Evolutionary conservation across 2,113 vertebrate species (phyloP).

Genomic region (Scartelaos histophorus): DNA sequence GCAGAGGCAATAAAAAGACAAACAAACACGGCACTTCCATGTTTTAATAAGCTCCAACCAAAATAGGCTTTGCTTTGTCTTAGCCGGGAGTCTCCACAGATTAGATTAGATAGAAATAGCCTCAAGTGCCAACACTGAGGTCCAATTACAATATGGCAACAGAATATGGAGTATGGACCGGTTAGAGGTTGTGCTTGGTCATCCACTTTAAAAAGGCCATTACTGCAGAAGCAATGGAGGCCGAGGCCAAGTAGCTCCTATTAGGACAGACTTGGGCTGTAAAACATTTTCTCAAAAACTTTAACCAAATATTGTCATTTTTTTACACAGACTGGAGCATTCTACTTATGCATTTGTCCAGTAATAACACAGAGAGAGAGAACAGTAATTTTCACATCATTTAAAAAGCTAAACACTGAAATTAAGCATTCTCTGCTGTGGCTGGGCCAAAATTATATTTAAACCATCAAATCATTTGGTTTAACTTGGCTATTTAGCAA

Average conservation of each 20-base stretch:
- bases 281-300: background rate
- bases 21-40: slow-evolving; percentile 31
- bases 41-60: slow-evolving; percentile 26
- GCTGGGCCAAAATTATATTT: background rate
- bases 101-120: background rate
- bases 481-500: background rate
- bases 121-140: slow-evolving; percentile 1
- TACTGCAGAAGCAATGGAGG: slow-evolving; percentile 26
- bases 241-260: slow-evolving; percentile 36
- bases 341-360: background rate
- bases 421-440: background rate
- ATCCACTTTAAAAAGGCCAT: slow-evolving; percentile 73
- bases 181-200: slow-evolving; percentile 60
- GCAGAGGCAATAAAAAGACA: slow-evolving; percentile 18
- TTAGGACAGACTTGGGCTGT: background rate
- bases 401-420: background rate
- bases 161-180: slow-evolving; percentile 6
- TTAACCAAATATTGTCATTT: background rate
- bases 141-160: background rate
- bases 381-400: background rate
- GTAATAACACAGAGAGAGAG: background rate
- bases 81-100: slow-evolving; percentile 10
- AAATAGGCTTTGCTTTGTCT: slow-evolving; percentile 27
- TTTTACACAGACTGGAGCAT: background rate
- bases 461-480: background rate